A percentile compares a stretch with the other conserved stretches of the same genome.
Conservation (phyloP, 30 jellyfish, hydroid and myxozoan genomes). For the Chironex yamaguchii region DNA sequence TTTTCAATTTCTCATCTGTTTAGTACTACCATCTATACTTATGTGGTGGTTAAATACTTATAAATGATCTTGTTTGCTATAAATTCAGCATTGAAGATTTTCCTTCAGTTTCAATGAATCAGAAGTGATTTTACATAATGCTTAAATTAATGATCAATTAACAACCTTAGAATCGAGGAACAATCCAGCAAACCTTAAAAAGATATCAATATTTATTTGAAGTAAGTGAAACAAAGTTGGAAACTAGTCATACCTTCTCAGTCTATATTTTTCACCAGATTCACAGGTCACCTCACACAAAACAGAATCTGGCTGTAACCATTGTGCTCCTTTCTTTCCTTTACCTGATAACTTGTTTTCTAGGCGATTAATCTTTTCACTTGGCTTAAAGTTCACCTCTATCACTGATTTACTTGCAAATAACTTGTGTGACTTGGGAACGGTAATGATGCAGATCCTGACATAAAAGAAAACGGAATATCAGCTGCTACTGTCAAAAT, state of each 20-base stretch:
- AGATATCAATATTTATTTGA: neutral
- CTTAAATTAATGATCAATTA: too few species aligned
- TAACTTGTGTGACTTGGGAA: slow-evolving; percentile 70
- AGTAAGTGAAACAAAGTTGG: too few species aligned
- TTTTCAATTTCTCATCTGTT: too few species aligned
- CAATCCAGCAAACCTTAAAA: neutral
- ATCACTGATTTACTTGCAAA: slow-evolving; percentile 2
- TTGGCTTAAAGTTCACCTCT: slow-evolving; percentile 47
- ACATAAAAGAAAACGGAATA: neutral
- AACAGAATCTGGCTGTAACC: slow-evolving; percentile 49
- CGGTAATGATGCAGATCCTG: slow-evolving; percentile 61
- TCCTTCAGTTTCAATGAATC: too few species aligned
- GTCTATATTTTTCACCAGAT: slow-evolving; percentile 41
- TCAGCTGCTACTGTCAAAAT: neutral
- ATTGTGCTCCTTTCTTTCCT: slow-evolving; percentile 76
- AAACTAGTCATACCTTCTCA: slow-evolving; percentile 55
- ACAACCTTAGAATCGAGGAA: too few species aligned
- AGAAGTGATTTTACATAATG: too few species aligned
- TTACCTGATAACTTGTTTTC: slow-evolving; percentile 80
- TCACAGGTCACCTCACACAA: slow-evolving; percentile 67
- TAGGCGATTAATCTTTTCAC: slow-evolving; percentile 32
- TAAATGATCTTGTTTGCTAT: too few species aligned
- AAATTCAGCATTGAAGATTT: too few species aligned
- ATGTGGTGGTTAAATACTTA: too few species aligned
- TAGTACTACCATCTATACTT: too few species aligned